Base-by-base conservation (phyloP, 2,797 vertebrate genomes). In the Girardinus metallicus region DNA sequence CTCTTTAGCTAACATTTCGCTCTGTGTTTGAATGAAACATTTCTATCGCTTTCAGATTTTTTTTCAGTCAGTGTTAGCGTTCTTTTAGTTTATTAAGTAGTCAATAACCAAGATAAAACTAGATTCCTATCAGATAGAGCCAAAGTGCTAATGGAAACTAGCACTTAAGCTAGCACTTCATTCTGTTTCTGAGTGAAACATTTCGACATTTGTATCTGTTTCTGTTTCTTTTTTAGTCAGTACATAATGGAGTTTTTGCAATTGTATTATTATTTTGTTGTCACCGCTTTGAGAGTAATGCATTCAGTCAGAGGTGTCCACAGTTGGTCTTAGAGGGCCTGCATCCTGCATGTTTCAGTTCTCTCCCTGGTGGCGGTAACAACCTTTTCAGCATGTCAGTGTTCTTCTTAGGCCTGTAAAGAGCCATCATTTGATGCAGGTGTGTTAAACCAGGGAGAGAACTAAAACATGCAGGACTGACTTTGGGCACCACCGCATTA, bases 111-210 rank as follows among this genome's bases (percentile, higher is more conserved):
- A 80, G 41, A 78, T 55, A 82, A 88, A 78, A 80, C 80, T 86
- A 60, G 15, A 53, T 81, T 80, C 57, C 86, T 84, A 81, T 83
- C 75, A 85, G 64, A 57, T 80, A 82, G 87, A 86, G 60, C 31
- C 34, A 1, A 62, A 62, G 88, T 90, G 85, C 85, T 84, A 92
- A 88, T 86, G 79, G 87, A 76, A 64, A 51, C 16, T 51, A 51
- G 47, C 47, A 21, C 47, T 49, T 21, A 7, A 49, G 47, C 18
- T 49, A 49, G 47, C 49, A 51, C 49, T 51, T 51, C 21, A 8
- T 51, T 51, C 49, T 51, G 49, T 51, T 51, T 51, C 21, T 51
- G 7, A 51, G 49, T 51, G 49, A 23, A 5, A 51, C 39, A 60
- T 75, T 21, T 47, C 1, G 1, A 75, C n/a, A 1, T 34, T 41